These are phyloP conservation scores for Apis cerana DNA, from an alignment of 1,140 invertebrate species.

Conservation along the genomic window DNA sequence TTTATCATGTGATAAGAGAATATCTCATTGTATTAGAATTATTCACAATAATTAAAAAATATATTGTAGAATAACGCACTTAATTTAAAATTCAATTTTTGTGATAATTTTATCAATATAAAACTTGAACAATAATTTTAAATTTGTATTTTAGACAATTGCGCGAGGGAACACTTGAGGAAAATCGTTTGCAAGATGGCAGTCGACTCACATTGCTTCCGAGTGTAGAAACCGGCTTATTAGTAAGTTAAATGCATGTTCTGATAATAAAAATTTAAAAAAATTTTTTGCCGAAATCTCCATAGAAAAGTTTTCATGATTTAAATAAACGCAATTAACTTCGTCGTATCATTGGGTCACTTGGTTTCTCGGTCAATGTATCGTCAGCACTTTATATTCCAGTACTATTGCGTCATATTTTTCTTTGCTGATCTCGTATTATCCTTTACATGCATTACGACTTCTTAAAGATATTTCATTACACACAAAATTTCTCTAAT, in stretches of 20 bases:
- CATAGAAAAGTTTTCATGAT: slow-evolving; percentile 48
- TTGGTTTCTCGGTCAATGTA: slow-evolving; percentile 78
- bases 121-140: slow-evolving; percentile 28
- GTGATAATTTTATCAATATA: not conserved
- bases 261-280: not conserved
- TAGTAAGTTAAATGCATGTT: slow-evolving; percentile 85
- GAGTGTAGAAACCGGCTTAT: slow-evolving; percentile 95
- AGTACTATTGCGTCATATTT: slow-evolving; percentile 3
- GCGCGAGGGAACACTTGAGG: slow-evolving; percentile 91
- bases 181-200: slow-evolving; percentile 93
- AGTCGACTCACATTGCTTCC: slow-evolving; percentile 94
- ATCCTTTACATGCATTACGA: no score
- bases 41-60: not conserved
- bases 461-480: not conserved
- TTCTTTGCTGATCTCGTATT: not conserved
- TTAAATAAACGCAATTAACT: slow-evolving; percentile 76
- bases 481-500: not conserved
- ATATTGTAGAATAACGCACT: not conserved
- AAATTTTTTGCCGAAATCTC: slow-evolving; percentile 5
- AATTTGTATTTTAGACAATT: slow-evolving; percentile 88
- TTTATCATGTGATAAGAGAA: slow-evolving; percentile 8
- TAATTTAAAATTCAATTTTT: not conserved
- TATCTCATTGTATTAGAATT: not conserved
- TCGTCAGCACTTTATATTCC: slow-evolving; percentile 51
- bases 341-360: slow-evolving; percentile 75